phyloP scores from a whole-genome alignment of 35 echinoderm and acorn worm species.

The Heliocidaris erythrogramma region DNA sequence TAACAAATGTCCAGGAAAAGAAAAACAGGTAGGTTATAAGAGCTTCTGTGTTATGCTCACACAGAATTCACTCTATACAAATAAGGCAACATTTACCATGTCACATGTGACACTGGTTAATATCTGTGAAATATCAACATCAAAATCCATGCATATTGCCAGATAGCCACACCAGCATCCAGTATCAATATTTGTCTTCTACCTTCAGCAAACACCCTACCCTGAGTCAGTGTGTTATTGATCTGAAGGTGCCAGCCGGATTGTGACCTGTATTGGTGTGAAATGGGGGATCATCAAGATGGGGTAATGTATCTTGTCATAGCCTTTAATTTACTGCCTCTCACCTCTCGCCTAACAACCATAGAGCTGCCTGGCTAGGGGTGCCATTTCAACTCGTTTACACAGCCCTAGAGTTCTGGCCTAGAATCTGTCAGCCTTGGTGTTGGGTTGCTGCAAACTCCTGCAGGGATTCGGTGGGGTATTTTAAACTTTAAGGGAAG shows the following conservation, averaged over 20 bases:
- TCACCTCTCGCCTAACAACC: background rate
- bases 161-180: slow-evolving; percentile 1
- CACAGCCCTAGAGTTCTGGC: background rate
- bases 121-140: slow-evolving; percentile 13
- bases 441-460: background rate
- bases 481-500: slow-evolving; percentile 6
- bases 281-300: background rate
- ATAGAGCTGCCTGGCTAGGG: background rate
- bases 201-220: background rate
- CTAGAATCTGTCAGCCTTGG: background rate
- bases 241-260: background rate
- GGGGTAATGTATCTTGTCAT: background rate
- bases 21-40: background rate
- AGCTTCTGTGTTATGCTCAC: background rate
- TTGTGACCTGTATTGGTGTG: background rate
- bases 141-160: background rate
- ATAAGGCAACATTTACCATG: background rate
- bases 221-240: background rate
- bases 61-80: background rate
- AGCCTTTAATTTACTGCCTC: background rate
- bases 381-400: background rate
- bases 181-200: background rate
- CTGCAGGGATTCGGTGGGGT: background rate
- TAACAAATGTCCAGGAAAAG: background rate
- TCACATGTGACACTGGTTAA: background rate